Base-by-base conservation (phyloP, 1,140 invertebrate species). In the Bombus waltoni region DNA sequence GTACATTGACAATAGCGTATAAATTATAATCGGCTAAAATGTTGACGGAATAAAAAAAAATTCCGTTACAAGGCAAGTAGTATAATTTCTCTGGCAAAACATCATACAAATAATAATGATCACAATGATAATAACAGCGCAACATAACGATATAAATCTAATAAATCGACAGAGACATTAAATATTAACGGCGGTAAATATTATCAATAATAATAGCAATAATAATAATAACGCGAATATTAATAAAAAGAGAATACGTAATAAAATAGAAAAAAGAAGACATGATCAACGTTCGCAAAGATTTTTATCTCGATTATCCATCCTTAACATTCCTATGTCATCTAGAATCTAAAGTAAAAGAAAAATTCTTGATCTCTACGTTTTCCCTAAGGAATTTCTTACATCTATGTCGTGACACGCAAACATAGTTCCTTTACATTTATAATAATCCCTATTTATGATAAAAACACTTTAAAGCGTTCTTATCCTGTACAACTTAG, bases 371-470 rank as follows among this genome's bases (percentile, higher is more conserved):
- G 65, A 66, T 82, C 81, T 47, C 79, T 91, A 90, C 87, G 65
- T 85, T 83, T 73, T 59, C 73, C 70, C 85, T 76, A 81, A 68
- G 76, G 65, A 85, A 85, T 87, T 74, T 40, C 90, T 87, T 85
- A 91, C 87, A 85, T 68, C 83, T 91, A 91, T 81, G 85, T 77
- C 87, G 78, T 75, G 84, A 91, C 87, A 91, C 87, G 77, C 78
- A 91, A 84, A 89, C 88, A 89, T 88, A 87, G 88, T 87, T 91
- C 87, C 88, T 87, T 90, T 91, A 91, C 89, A 91, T 87, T 89
- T 71, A 86, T 82, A 80, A 87, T 80, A 90, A 85, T 79, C 81
- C n/a, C 70, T 90, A 81, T 72, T 81, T 42, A 75, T 75, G 85
- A 90, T 81, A 90, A 78, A 90, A 88, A 88, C 66, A 73, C 70